Percentiles rank a stretch among this genome's conserved stretches.
Conservation (phyloP, 2,888 invertebrate species). For the Ecdyonurus torrentis region DNA sequence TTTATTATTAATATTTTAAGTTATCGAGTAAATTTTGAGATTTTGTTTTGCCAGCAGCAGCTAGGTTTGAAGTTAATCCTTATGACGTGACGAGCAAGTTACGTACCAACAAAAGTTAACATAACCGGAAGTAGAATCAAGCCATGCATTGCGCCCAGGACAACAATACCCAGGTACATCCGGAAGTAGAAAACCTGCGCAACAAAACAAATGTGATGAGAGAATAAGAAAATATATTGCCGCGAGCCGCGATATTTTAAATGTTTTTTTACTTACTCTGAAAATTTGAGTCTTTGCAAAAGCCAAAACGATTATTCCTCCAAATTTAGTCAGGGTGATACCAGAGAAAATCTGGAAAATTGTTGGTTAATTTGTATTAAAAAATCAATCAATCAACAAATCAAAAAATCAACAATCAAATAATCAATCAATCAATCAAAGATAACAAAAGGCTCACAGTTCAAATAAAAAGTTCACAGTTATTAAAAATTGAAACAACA, state of each 20-base stretch:
- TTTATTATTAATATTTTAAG: no score
- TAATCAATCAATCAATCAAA: background rate
- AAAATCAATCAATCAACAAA: no score
- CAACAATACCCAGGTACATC: conserved; percentile 87
- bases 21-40: no score
- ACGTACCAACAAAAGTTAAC: conserved; percentile 56
- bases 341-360: conserved; percentile 70
- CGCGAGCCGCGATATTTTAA: no score
- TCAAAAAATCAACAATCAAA: background rate
- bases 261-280: conserved; percentile 42
- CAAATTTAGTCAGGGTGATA: conserved; percentile 87
- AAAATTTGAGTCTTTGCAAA: conserved; percentile 89
- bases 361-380: no score
- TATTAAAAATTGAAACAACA: background rate
- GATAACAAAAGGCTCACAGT: background rate
- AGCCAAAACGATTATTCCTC: conserved; percentile 72
- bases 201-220: no score
- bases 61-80: no score
- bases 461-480: background rate
- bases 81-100: no score
- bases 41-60: no score
- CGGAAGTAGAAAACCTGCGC: conserved; percentile 67
- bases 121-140: conserved; percentile 82
- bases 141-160: conserved; percentile 83
- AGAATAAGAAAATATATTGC: background rate